Conservation (phyloP, 2,797 vertebrate genomes). For the Cheirogaleus major region DNA sequence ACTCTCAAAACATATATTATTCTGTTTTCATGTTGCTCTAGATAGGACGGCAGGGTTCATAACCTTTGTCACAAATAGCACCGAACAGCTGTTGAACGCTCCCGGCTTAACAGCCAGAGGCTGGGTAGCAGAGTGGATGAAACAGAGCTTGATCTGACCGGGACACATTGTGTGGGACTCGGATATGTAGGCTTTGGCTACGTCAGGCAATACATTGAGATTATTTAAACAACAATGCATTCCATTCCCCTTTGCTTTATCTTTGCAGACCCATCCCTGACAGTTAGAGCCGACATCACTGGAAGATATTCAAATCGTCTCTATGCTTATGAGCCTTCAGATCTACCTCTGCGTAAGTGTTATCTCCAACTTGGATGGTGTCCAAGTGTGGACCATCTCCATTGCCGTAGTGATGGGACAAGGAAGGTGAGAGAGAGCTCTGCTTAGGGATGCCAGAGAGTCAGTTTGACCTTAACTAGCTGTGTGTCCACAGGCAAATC, state of each 20-base stretch:
- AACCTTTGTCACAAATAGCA: neutral
- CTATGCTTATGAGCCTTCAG: constrained; percentile 94
- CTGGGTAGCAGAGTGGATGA: neutral
- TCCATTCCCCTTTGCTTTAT: neutral
- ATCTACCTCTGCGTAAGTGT: constrained; percentile 92
- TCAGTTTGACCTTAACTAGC: neutral
- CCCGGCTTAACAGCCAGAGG: neutral
- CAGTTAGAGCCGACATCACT: constrained; percentile 95
- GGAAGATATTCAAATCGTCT: constrained; percentile 96
- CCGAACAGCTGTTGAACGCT: neutral
- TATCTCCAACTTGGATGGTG: fast-evolving
- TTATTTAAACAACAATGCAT: neutral
- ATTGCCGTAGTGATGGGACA: fast-evolving
- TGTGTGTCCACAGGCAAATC: neutral
- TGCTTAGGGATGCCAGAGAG: neutral
- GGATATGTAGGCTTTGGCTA: fast-evolving
- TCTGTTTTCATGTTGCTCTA: neutral
- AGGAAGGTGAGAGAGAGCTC: neutral
- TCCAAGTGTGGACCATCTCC: neutral
- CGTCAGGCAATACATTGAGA: fast-evolving
- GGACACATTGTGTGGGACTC: fast-evolving
- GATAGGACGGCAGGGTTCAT: neutral
- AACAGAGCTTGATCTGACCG: fast-evolving
- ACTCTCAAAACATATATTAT: neutral
- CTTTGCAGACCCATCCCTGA: constrained; percentile 94